Percentiles rank a stretch among this genome's conserved stretches.
phyloP scores from a whole-genome alignment of 1,140 invertebrate genomes.

The Drosophila kikkawai region DNA sequence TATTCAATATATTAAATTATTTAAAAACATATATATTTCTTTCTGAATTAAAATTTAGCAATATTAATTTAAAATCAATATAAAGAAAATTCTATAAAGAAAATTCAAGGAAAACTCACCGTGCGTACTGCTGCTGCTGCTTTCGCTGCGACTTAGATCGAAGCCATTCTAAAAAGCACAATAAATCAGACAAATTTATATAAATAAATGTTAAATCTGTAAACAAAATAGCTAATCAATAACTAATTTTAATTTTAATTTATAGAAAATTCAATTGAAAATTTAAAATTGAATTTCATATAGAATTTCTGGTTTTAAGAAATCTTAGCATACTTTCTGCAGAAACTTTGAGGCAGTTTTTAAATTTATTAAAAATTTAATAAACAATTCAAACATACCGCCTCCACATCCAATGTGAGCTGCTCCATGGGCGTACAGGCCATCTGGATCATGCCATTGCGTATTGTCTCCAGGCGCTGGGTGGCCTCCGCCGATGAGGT shows the following conservation, averaged over 20 bases:
- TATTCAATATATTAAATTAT: no score
- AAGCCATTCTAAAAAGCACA: slow-evolving; percentile 87
- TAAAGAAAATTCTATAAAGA: no score
- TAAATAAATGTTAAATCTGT: neutral
- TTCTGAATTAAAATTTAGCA: neutral
- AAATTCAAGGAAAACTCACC: slow-evolving; percentile 47
- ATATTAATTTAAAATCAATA: neutral
- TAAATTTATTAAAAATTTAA: neutral
- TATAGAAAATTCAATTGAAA: no score
- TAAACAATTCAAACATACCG: slow-evolving; percentile 85
- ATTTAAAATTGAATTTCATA: no score
- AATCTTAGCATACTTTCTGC: slow-evolving; percentile 4
- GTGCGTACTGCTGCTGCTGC: slow-evolving; percentile 61
- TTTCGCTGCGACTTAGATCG: slow-evolving; percentile 86
- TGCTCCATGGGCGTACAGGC: slow-evolving; percentile 56
- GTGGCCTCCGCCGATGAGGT: slow-evolving; percentile 68
- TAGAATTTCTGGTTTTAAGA: no score
- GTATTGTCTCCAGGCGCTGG: slow-evolving; percentile 73
- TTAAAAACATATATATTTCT: neutral
- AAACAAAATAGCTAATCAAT: no score
- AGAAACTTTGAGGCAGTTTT: neutral
- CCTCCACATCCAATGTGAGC: slow-evolving; percentile 87
- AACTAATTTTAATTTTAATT: no score
- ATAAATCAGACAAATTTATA: neutral
- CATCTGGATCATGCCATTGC: slow-evolving; percentile 70